These are phyloP conservation scores for Meloidogyne floridensis DNA, from an alignment of 1,140 invertebrate genomes.

Conservation along the genomic window DNA sequence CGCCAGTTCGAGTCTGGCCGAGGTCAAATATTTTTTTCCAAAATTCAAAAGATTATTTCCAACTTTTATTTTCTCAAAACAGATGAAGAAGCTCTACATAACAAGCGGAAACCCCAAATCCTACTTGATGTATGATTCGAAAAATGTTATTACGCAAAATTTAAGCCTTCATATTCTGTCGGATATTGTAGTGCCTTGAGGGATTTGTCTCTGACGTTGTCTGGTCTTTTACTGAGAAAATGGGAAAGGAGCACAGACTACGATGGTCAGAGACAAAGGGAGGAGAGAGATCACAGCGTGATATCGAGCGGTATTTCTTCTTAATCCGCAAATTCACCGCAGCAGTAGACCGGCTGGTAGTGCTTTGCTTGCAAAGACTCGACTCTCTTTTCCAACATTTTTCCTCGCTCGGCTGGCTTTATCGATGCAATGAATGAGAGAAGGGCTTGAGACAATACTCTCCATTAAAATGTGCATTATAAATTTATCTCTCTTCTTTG, in stretches of 20 bases:
- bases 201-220: not conserved
- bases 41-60: too few species aligned
- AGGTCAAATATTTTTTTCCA: conserved; percentile 18
- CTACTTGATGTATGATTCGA: not conserved
- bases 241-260: not conserved
- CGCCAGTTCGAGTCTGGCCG: conserved; percentile 60
- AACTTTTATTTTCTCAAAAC: not conserved
- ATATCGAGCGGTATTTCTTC: conserved; percentile 6
- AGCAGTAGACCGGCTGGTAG: not conserved
- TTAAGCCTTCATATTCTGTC: not conserved
- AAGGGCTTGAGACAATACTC: not conserved
- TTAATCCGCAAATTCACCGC: not conserved
- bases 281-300: not conserved
- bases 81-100: not conserved
- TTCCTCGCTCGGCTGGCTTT: not conserved
- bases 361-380: not conserved
- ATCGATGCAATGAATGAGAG: not conserved
- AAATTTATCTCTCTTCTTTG: not conserved
- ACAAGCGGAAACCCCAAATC: not conserved
- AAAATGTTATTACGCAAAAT: not conserved
- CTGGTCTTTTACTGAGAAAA: not conserved
- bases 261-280: not conserved
- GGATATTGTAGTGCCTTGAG: not conserved
- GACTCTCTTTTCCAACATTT: not conserved
- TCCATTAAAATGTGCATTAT: not conserved